Conservation (phyloP, 2,888 invertebrate genomes). For the Micoletzkya japonica region DNA sequence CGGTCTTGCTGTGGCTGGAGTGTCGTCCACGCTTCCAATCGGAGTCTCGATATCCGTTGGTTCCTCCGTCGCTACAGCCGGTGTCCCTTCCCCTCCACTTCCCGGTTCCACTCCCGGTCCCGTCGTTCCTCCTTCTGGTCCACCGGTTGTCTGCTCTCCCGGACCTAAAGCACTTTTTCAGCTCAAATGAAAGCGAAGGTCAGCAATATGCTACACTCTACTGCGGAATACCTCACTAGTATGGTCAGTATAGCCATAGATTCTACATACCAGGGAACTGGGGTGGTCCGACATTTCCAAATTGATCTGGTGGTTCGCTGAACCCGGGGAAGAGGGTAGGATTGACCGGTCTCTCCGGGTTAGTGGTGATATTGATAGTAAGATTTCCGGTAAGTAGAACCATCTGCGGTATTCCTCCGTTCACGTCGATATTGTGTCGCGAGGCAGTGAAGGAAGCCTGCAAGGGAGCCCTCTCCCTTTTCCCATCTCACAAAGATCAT, state of each 20-base stretch:
- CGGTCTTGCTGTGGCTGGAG: not conserved
- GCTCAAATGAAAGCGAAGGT: not conserved
- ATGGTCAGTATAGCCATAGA: not conserved
- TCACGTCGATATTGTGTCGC: slow-evolving; percentile 14
- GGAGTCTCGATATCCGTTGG: too few relatives aligned
- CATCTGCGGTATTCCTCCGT: slow-evolving; percentile 23
- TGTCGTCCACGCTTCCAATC: too few relatives aligned
- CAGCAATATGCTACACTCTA: not conserved
- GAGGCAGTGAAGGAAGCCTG: slow-evolving; percentile 25
- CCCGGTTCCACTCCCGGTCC: not conserved
- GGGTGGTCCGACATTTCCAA: slow-evolving; percentile 10
- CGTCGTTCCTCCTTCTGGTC: slow-evolving; percentile 1
- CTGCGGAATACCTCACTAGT: not conserved
- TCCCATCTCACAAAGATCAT: not conserved
- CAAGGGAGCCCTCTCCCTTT: not conserved
- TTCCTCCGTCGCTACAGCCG: not conserved
- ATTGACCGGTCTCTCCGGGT: not conserved
- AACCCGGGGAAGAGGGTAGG: slow-evolving; percentile 28
- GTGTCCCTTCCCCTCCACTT: not conserved
- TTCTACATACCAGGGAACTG: slow-evolving; percentile 11
- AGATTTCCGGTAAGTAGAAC: slow-evolving; percentile 19
- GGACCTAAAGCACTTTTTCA: not conserved
- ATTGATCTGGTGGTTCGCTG: slow-evolving; percentile 13
- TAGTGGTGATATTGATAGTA: slow-evolving; percentile 26
- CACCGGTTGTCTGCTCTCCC: slow-evolving; percentile 4